Evolutionary conservation across 2,113 vertebrate species (phyloP).

Genomic region (Nyctibius bracteatus): DNA sequence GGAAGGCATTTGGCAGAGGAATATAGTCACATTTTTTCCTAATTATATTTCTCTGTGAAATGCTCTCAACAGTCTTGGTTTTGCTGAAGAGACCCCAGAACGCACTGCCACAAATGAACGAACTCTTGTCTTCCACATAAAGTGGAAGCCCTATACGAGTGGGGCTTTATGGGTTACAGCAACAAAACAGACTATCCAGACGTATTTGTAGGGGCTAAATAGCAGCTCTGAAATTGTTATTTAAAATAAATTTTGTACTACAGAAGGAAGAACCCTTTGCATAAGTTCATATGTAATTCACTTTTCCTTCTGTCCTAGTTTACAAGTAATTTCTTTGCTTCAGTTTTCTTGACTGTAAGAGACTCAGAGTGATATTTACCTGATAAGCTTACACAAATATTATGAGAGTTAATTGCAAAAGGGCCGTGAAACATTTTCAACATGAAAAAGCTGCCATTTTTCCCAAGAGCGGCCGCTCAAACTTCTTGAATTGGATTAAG

Average conservation of each 20-base stretch:
- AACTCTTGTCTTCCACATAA: background rate
- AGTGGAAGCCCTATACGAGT: background rate
- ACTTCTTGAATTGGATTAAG: background rate
- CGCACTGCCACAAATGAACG: accelerated
- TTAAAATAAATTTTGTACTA: background rate
- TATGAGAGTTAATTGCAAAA: background rate
- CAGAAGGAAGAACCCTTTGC: background rate
- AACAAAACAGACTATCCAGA: background rate
- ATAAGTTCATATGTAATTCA: background rate
- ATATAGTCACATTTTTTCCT: slow-evolving; percentile 39
- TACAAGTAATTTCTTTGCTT: background rate
- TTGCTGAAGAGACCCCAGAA: slow-evolving; percentile 14
- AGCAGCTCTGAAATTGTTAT: background rate
- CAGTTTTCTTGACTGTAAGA: background rate
- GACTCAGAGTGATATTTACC: background rate
- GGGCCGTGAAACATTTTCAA: background rate
- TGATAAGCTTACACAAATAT: background rate
- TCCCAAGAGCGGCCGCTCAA: background rate
- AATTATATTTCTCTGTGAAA: slow-evolving; percentile 53
- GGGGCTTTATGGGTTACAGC: background rate
- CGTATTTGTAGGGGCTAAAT: background rate
- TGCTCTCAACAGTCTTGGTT: background rate
- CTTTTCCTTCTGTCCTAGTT: background rate
- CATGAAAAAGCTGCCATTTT: slow-evolving; percentile 24
- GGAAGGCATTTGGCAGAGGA: slow-evolving; percentile 33